Base-by-base conservation (phyloP, 2,113 vertebrate species). In the Bubo bubo region DNA sequence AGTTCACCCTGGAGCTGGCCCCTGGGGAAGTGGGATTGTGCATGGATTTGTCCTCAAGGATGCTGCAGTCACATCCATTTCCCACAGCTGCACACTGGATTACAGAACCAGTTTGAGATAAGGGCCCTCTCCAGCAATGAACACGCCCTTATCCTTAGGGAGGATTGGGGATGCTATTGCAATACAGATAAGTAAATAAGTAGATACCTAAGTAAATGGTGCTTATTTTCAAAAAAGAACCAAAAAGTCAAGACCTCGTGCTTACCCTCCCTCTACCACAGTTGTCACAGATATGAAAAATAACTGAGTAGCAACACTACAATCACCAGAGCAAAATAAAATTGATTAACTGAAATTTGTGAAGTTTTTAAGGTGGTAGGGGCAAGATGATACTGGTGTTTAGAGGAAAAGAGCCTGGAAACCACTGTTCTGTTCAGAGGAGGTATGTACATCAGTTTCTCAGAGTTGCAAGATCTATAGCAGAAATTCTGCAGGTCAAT, bases 241-340 rank as follows among this genome's bases (percentile, higher is more conserved):
- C 3, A 5, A n/a, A 53, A 81, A 17, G 20, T 39, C 41, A 81
- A n/a, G n/a, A 32, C 27, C 26, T 75, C 0, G 0, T 58, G 26
- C 30, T 77, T 75, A n/a, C 12, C 21, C 5, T 68, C 14, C 32
- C 43, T 49, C 34, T 58, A 37, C 34, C 63, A 27, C 5, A 18
- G 26, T 43, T 88, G 59, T 73, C 70, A 66, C 35, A 81, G 23
- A 53, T n/a, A 37, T 3, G 20, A 53, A 47, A 59, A 73, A 55
- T 35, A 63, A 50, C 34, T 30, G 32, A 56, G 53, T 68, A 79
- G 35, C 52, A 60, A 21, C 24, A 14, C n/a, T 71, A 15, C 15
- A 47, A 20, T 75, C 56, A 58, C 27, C 39, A 59, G 50, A 66
- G 30, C 37, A 37, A 43, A 2, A 2, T 37, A 67, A 55, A 81